Percentiles rank a stretch among this genome's conserved stretches.
phyloP scores from a whole-genome alignment of 2,797 vertebrate species.

The Melanogrammus aeglefinus region DNA sequence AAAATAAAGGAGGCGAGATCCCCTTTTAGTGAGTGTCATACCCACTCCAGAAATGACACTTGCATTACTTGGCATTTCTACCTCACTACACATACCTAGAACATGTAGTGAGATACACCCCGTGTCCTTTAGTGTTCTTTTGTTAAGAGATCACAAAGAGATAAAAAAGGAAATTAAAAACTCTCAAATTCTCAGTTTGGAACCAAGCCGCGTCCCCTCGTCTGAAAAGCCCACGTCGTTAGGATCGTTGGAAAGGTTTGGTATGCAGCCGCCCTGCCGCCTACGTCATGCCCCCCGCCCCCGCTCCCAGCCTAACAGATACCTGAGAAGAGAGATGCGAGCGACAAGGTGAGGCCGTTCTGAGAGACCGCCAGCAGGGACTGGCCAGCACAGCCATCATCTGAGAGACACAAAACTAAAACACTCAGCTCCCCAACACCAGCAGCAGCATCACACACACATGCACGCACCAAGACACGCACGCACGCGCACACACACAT shows the following conservation, averaged over 20 bases:
- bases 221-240: conserved; percentile 13
- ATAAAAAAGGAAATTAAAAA: not conserved
- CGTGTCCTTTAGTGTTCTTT: not conserved
- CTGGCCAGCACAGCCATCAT: conserved; percentile 86
- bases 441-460: conserved; percentile 35
- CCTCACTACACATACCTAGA: not conserved
- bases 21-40: not conserved
- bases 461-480: conserved; percentile 19
- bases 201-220: conserved; percentile 40
- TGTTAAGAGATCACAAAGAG: not conserved
- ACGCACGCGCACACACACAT: conserved; percentile 4
- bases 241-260: not conserved
- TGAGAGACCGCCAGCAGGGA: conserved; percentile 90
- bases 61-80: not conserved
- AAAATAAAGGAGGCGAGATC: not conserved
- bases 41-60: no score
- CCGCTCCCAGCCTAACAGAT: conserved; percentile 51
- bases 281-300: not conserved
- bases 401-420: conserved; percentile 85
- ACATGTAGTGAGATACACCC: not conserved
- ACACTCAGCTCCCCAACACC: conserved; percentile 56
- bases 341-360: conserved; percentile 87
- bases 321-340: conserved; percentile 96
- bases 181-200: conserved; percentile 46
- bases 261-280: not conserved